These are phyloP conservation scores for Meganola albula DNA, from an alignment of 2,888 invertebrate genomes.

Conservation along the genomic window DNA sequence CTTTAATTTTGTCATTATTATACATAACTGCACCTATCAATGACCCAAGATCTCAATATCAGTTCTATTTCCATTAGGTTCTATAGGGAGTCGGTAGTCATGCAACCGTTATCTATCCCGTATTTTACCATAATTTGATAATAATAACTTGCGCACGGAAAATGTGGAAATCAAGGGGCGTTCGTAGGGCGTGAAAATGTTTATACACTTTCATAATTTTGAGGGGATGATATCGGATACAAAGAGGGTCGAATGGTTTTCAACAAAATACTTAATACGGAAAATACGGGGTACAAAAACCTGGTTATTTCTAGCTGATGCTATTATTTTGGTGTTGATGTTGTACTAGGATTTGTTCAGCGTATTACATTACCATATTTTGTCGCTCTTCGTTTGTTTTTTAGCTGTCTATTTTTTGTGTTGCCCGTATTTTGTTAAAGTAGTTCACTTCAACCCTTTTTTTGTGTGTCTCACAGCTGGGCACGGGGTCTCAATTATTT, in stretches of 20 bases:
- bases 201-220: conserved; percentile 77
- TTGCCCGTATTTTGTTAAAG: not conserved
- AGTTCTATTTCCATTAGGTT: conserved; percentile 65
- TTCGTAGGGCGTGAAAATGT: conserved; percentile 70
- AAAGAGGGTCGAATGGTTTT: conserved; percentile 62
- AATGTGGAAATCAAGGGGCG: conserved; percentile 64
- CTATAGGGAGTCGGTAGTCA: conserved; percentile 52
- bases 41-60: conserved; percentile 62
- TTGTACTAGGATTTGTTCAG: conserved; percentile 38
- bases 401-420: conserved; percentile 10
- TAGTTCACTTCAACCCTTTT: too few relatives aligned
- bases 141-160: conserved; percentile 68
- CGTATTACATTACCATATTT: conserved; percentile 39
- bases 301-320: conserved; percentile 50
- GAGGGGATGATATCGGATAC: conserved; percentile 70
- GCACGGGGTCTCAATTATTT: too few relatives aligned
- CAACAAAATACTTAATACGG: conserved; percentile 69
- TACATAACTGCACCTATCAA: too few relatives aligned
- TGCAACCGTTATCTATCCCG: conserved; percentile 62
- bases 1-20: too few relatives aligned
- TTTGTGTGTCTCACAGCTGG: too few relatives aligned
- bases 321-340: conserved; percentile 44
- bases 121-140: conserved; percentile 76
- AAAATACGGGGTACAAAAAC: conserved; percentile 65
- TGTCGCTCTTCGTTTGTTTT: conserved; percentile 14